phyloP scores from a whole-genome alignment of 2,888 invertebrate genomes.

The Ligdia adustata region DNA sequence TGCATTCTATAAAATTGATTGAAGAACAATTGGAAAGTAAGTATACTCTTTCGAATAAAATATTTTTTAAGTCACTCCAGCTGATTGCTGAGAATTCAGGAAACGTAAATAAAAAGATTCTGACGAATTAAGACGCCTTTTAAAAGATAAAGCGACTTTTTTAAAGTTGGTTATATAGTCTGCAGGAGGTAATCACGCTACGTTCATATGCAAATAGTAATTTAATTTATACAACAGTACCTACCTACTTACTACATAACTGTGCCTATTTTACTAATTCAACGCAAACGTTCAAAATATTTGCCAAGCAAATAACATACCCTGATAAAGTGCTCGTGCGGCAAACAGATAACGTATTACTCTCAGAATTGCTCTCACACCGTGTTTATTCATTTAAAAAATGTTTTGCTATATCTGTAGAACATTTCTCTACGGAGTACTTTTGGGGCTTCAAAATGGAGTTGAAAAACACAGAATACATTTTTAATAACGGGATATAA shows the following conservation, averaged over 20 bases:
- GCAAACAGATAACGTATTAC: conserved; percentile 61
- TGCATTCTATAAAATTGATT: no score
- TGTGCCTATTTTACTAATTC: conserved; percentile 32
- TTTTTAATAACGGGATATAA: conserved; percentile 6
- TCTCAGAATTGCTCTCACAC: conserved; percentile 40
- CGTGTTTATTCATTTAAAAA: conserved; percentile 38
- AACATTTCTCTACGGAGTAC: conserved; percentile 8
- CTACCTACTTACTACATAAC: conserved; percentile 13
- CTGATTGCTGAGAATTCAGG: no score
- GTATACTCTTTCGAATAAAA: no score
- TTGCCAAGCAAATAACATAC: conserved; percentile 60
- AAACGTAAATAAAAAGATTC: no score
- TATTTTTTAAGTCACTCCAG: no score
- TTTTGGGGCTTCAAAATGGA: conserved; percentile 29
- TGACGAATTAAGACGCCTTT: no score
- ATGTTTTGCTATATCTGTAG: conserved; percentile 35
- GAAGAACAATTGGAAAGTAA: no score
- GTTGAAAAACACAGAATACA: conserved; percentile 14
- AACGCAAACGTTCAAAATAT: conserved; percentile 61
- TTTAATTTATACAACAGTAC: background rate
- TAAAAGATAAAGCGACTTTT: no score
- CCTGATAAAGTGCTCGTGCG: conserved; percentile 68
- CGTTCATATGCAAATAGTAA: no score
- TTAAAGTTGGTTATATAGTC: no score
- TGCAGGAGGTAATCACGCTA: no score